These are phyloP conservation scores for Psammodynastes pulverulentus DNA, from an alignment of 2,113 vertebrate genomes.

Conservation along the genomic window DNA sequence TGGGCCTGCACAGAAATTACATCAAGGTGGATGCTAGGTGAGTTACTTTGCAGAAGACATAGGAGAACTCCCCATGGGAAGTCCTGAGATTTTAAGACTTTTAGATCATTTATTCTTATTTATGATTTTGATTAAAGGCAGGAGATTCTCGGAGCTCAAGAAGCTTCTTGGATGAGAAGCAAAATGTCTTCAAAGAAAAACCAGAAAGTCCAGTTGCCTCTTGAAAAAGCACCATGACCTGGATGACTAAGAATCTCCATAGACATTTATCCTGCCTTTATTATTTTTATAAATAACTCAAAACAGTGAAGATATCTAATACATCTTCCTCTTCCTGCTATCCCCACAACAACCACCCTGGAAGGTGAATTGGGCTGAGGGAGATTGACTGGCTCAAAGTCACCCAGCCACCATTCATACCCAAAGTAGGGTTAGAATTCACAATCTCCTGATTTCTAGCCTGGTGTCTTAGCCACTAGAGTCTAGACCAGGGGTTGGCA, in stretches of 20 bases:
- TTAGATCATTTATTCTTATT: not conserved
- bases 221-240: no score
- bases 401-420: not conserved
- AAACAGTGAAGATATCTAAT: not conserved
- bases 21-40: not conserved
- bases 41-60: not conserved
- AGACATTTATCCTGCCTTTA: not conserved
- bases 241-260: no score
- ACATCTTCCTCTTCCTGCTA: not conserved
- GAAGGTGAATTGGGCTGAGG: not conserved
- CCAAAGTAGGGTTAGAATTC: not conserved
- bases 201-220: no score
- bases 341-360: not conserved
- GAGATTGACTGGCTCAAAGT: not conserved
- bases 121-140: not conserved
- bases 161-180: no score
- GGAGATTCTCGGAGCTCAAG: no score
- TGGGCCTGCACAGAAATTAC: not conserved
- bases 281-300: not conserved
- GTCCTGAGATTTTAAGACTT: not conserved
- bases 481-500: no score
- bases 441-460: not conserved
- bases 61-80: not conserved
- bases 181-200: no score
- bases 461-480: not conserved